These are phyloP conservation scores for Rhingia campestris DNA, from an alignment of 2,888 invertebrate species.

Conservation along the genomic window DNA sequence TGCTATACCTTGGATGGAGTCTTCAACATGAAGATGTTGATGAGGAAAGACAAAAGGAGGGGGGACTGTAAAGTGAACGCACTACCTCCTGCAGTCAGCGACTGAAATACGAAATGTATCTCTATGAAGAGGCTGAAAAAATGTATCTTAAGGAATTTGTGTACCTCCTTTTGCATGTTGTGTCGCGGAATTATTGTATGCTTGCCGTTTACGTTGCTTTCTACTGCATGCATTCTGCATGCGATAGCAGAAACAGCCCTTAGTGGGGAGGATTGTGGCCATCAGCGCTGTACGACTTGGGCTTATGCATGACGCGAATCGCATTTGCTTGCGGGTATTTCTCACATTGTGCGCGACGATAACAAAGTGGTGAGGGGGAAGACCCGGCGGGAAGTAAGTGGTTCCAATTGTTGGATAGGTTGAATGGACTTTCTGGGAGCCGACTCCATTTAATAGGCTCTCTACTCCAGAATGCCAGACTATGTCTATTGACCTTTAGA, in stretches of 20 bases:
- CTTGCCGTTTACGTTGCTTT: conserved; percentile 15
- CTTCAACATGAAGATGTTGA: neutral
- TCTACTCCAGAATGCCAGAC: conserved; percentile 38
- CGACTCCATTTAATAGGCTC: conserved; percentile 11
- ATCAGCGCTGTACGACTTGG: conserved; percentile 15
- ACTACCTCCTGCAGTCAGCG: conserved; percentile 44
- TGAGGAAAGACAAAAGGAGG: neutral
- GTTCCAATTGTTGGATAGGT: conserved; percentile 48
- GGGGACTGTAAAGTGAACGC: conserved; percentile 32
- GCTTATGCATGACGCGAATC: conserved; percentile 22
- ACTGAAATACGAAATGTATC: conserved; percentile 9
- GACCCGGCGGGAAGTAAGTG: conserved; percentile 18
- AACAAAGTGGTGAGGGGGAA: conserved; percentile 1
- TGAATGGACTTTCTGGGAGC: conserved; percentile 50
- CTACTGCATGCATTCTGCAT: conserved; percentile 28
- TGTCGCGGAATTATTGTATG: conserved; percentile 20
- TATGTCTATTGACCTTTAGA: conserved; percentile 54
- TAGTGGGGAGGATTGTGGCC: conserved; percentile 30
- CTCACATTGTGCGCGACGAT: conserved; percentile 36
- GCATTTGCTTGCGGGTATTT: conserved; percentile 32
- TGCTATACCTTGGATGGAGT: neutral
- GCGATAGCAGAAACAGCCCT: conserved; percentile 5
- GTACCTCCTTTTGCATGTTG: conserved; percentile 46
- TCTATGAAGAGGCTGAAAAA: conserved; percentile 24
- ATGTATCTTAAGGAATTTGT: conserved; percentile 44